phyloP scores from a whole-genome alignment of 2,888 invertebrate species.

The Theodoxus fluviatilis region DNA sequence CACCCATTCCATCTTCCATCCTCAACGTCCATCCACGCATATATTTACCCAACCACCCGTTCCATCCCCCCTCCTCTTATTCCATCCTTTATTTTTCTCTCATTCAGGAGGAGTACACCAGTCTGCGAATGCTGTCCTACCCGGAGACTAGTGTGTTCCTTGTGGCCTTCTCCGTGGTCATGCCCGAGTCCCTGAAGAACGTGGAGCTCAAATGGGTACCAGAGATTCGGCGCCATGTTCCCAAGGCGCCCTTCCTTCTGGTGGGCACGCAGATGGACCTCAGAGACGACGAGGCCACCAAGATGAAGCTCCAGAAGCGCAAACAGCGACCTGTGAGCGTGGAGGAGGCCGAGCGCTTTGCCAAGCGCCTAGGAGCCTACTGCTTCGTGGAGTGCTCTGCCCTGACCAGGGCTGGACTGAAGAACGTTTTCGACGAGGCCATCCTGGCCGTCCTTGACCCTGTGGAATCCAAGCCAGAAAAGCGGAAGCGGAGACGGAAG shows the following conservation, averaged over 20 bases:
- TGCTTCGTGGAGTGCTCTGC: slow-evolving; percentile 56
- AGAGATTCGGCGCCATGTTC: slow-evolving; percentile 50
- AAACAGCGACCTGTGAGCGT: slow-evolving; percentile 43
- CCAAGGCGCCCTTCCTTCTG: slow-evolving; percentile 49
- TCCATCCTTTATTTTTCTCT: slow-evolving; percentile 6
- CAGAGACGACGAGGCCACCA: slow-evolving; percentile 49
- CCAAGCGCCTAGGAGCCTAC: slow-evolving; percentile 50
- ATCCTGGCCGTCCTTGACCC: slow-evolving; percentile 54
- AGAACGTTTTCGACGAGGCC: slow-evolving; percentile 59
- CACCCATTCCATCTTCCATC: too few species aligned
- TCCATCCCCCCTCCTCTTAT: too few species aligned
- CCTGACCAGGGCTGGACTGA: slow-evolving; percentile 50
- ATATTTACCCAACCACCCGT: too few species aligned
- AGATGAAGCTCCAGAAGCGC: slow-evolving; percentile 50
- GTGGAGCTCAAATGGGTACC: slow-evolving; percentile 58
- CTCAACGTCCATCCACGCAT: too few species aligned
- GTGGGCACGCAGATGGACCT: slow-evolving; percentile 58
- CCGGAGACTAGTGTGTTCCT: slow-evolving; percentile 61
- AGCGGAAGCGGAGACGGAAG: slow-evolving; percentile 33
- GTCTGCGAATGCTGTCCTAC: slow-evolving; percentile 56
- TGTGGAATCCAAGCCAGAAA: slow-evolving; percentile 39
- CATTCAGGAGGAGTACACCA: slow-evolving; percentile 59
- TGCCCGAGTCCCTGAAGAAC: slow-evolving; percentile 59
- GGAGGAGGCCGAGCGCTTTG: slow-evolving; percentile 50
- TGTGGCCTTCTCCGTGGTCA: slow-evolving; percentile 58